Evolutionary conservation across 2,113 vertebrate genomes (phyloP).

Genomic region (Machaerirhynchus nigripectus): DNA sequence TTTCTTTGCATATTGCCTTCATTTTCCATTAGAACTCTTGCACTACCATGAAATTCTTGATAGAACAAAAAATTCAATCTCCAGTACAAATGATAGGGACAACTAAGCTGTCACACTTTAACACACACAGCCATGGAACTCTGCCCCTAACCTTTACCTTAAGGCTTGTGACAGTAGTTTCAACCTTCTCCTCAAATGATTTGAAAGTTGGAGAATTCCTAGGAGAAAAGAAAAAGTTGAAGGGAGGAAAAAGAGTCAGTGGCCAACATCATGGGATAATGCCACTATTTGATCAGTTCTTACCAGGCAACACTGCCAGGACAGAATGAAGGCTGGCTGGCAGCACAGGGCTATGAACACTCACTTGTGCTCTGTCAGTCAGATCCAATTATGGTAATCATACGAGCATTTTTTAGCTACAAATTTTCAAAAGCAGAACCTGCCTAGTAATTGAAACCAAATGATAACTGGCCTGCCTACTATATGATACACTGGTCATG

Average conservation of each 20-base stretch:
- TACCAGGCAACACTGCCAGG: background rate
- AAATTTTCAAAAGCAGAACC: background rate
- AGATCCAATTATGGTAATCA: background rate
- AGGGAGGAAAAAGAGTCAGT: conserved; percentile 30
- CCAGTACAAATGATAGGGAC: background rate
- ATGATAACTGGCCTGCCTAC: background rate
- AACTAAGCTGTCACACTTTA: background rate
- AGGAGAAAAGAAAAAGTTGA: conserved; percentile 22
- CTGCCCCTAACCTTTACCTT: conserved; percentile 80
- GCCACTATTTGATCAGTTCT: background rate
- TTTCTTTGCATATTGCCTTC: background rate
- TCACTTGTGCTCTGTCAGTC: background rate
- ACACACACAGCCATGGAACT: background rate
- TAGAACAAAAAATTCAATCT: background rate
- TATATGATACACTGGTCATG: background rate
- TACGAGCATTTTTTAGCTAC: background rate
- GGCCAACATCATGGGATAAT: background rate
- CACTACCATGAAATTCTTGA: background rate
- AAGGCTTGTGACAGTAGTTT: conserved; percentile 91
- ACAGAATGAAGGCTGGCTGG: background rate
- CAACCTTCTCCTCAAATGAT: conserved; percentile 97
- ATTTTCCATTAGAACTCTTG: background rate
- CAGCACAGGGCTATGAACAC: background rate
- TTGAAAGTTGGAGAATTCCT: conserved; percentile 97
- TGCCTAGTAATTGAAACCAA: background rate